These are phyloP conservation scores for Podotricha telesiphe DNA, from an alignment of 2,888 invertebrate genomes.

Conservation along the genomic window DNA sequence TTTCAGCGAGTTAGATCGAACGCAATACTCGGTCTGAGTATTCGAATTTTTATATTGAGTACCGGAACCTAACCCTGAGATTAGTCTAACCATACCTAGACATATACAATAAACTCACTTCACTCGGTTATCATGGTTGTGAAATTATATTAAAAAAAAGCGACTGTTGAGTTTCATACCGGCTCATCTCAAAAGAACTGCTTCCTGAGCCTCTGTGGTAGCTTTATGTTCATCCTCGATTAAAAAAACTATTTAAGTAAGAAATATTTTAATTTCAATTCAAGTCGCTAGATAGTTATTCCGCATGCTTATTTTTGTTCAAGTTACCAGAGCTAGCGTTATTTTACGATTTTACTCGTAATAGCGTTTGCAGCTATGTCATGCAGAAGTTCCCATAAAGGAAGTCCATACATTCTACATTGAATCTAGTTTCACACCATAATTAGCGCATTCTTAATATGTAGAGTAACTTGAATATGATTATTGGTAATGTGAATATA, in stretches of 20 bases:
- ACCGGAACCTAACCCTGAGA: no score
- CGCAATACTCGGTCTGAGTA: neutral
- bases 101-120: no score
- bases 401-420: conserved; percentile 6
- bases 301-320: neutral
- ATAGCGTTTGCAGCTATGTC: neutral
- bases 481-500: no score
- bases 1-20: neutral
- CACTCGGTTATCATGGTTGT: no score
- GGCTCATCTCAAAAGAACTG: no score
- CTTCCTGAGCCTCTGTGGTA: no score
- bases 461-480: conserved; percentile 14
- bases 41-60: no score
- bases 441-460: conserved; percentile 19
- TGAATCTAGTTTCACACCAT: conserved; percentile 27
- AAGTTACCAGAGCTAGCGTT: neutral
- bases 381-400: neutral
- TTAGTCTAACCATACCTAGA: no score
- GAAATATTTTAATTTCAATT: neutral
- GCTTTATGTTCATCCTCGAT: no score
- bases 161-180: no score
- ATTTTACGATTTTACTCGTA: neutral
- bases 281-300: neutral
- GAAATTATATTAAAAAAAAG: no score
- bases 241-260: no score